Evolutionary conservation across 2,888 invertebrate species (phyloP).

Genomic region (Megamerina dolium): DNA sequence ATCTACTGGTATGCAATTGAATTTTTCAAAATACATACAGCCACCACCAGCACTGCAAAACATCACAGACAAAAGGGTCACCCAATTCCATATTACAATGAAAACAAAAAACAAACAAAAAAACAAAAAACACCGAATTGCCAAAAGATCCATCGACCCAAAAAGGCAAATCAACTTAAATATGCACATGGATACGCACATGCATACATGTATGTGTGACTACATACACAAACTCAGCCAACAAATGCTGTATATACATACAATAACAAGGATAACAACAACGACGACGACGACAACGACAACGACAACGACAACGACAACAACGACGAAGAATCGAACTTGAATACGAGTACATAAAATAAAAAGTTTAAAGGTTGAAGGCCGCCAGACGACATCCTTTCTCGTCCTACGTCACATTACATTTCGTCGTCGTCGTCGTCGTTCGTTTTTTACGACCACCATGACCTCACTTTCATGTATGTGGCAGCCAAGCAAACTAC

Average conservation of each 20-base stretch:
- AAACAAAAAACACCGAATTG: too few species aligned
- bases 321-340: constrained; percentile 3
- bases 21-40: too few species aligned
- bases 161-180: too few species aligned
- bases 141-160: too few species aligned
- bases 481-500: too few species aligned
- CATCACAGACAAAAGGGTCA: too few species aligned
- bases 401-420: constrained; percentile 21
- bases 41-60: too few species aligned
- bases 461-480: constrained; percentile 1
- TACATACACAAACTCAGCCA: too few species aligned
- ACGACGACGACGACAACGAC: not conserved
- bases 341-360: too few species aligned
- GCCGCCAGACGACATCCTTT: constrained; percentile 38
- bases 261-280: not conserved
- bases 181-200: constrained; percentile 4
- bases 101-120: too few species aligned
- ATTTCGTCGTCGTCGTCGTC: constrained; percentile 3
- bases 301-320: constrained; percentile 3
- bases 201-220: not conserved
- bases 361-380: constrained; percentile 35
- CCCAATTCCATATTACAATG: too few species aligned
- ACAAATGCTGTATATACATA: not conserved
- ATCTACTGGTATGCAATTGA: too few species aligned
- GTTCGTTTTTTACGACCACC: constrained; percentile 6